phyloP scores from a whole-genome alignment of 2,113 vertebrate genomes.

The Hippocampus zosterae region DNA sequence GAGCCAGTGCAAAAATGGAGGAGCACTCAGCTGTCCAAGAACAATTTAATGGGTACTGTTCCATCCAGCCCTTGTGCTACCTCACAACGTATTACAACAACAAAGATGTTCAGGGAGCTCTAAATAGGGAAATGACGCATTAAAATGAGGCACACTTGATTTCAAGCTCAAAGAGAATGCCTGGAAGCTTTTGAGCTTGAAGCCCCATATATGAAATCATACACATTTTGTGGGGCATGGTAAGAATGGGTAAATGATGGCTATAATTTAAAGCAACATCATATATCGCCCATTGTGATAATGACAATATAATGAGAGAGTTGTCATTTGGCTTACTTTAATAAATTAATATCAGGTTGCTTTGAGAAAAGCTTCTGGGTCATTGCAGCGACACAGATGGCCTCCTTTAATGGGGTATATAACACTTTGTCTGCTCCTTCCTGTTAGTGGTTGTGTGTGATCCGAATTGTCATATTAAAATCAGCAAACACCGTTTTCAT shows the following conservation, averaged over 20 bases:
- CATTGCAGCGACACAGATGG: not conserved
- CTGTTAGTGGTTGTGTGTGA: not conserved
- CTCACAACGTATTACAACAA: not conserved
- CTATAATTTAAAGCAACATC: not conserved
- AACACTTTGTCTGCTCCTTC: not conserved
- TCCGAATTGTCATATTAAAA: not conserved
- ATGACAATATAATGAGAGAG: not conserved
- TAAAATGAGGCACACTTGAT: not conserved
- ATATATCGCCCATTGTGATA: not conserved
- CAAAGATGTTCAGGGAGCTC: not conserved
- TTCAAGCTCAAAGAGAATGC: not conserved
- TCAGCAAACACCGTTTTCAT: not conserved
- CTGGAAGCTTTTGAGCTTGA: not conserved
- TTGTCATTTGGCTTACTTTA: too few species aligned
- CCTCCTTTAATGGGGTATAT: not conserved
- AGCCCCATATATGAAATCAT: not conserved
- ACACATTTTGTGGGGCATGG: not conserved
- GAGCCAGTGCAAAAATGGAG: constrained; percentile 19
- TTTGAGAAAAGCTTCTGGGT: not conserved
- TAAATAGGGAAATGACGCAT: not conserved
- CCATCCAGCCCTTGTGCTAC: not conserved
- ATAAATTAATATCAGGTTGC: too few species aligned
- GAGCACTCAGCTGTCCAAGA: constrained; percentile 20
- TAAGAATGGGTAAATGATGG: not conserved
- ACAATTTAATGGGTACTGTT: constrained; percentile 1